phyloP scores from a whole-genome alignment of 2,113 vertebrate species.

The Elachura formosa region DNA sequence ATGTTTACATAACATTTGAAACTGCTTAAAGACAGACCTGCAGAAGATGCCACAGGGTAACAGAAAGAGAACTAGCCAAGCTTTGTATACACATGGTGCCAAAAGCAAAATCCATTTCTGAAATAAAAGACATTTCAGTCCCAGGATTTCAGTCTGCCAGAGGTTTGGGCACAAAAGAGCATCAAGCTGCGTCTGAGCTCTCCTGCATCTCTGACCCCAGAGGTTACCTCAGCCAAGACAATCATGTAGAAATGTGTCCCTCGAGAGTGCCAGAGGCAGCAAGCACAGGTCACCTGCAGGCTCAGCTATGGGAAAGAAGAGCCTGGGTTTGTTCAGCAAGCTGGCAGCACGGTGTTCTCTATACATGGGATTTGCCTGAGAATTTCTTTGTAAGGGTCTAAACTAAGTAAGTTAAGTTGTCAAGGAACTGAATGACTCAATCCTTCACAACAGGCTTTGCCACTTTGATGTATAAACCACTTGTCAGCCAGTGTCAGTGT shows the following conservation, averaged over 20 bases:
- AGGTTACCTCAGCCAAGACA: accelerated
- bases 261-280: background rate
- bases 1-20: background rate
- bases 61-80: background rate
- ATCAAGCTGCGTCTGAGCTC: background rate
- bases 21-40: background rate
- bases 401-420: background rate
- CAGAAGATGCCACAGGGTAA: background rate
- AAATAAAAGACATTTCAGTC: background rate
- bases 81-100: background rate
- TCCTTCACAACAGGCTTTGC: background rate
- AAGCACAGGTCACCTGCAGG: background rate
- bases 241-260: background rate
- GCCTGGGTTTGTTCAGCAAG: accelerated
- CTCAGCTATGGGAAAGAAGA: background rate
- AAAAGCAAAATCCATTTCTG: background rate
- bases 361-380: background rate
- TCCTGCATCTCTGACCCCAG: background rate
- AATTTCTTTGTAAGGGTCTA: background rate
- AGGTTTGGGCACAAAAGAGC: background rate
- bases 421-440: background rate
- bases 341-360: accelerated
- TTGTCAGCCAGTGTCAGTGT: background rate
- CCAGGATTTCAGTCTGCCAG: background rate
- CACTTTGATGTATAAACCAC: background rate